Conservation (phyloP, 1,140 invertebrate genomes). For the Rhizoglyphus robini region DNA sequence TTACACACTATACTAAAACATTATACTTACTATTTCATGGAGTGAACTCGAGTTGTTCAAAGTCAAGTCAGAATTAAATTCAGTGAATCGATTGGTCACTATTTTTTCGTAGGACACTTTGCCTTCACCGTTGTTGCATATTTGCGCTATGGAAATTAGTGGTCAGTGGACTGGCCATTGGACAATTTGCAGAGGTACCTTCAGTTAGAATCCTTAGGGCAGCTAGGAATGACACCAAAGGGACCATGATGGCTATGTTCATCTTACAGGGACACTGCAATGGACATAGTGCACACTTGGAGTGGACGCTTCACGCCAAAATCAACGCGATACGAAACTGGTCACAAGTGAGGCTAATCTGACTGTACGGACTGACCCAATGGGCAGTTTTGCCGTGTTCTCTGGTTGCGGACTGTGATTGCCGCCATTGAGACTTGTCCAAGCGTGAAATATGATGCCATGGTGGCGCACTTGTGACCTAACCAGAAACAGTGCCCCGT, state of each 20-base stretch:
- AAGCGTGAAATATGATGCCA: background rate
- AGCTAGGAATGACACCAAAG: slow-evolving; percentile 64
- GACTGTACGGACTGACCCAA: background rate
- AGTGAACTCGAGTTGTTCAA: slow-evolving; percentile 12
- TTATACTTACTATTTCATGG: slow-evolving; percentile 55
- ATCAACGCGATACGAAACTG: too few relatives aligned
- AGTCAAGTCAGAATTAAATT: slow-evolving; percentile 49
- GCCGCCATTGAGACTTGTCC: background rate
- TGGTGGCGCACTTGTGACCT: background rate
- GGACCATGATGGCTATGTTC: slow-evolving; percentile 45
- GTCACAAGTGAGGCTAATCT: background rate
- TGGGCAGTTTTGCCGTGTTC: background rate
- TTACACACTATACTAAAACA: slow-evolving; percentile 2
- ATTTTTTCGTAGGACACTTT: slow-evolving; percentile 72
- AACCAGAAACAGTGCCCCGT: background rate
- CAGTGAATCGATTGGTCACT: slow-evolving; percentile 71
- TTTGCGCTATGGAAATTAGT: slow-evolving; percentile 49
- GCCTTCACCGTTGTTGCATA: slow-evolving; percentile 70
- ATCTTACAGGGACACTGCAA: background rate
- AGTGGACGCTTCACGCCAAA: background rate
- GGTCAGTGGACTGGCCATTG: background rate
- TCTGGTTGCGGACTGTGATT: background rate
- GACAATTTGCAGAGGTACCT: slow-evolving; percentile 40
- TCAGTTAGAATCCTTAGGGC: slow-evolving; percentile 64
- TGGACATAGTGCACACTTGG: background rate